Evolutionary conservation across 2,888 invertebrate species (phyloP).

Genomic region (Amphipoea oculea): DNA sequence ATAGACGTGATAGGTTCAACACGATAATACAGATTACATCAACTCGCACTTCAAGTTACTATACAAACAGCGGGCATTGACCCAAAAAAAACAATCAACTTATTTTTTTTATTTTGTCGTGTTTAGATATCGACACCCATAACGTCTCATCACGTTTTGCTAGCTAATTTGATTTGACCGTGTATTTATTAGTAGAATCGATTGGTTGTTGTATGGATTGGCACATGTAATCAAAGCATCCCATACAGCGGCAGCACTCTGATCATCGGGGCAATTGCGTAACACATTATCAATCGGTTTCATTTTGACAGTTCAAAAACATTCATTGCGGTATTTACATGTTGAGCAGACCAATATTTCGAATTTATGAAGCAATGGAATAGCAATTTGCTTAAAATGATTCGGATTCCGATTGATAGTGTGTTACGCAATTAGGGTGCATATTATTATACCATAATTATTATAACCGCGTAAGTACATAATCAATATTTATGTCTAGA

Average conservation of each 20-base stretch:
- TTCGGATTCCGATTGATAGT: too few relatives aligned
- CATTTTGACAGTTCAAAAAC: too few relatives aligned
- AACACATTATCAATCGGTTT: too few relatives aligned
- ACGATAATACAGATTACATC: not conserved
- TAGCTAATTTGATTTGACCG: not conserved
- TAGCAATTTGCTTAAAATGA: too few relatives aligned
- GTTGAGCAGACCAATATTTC: too few relatives aligned
- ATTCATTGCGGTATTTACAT: too few relatives aligned
- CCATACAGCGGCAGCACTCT: not conserved
- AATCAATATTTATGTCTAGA: conserved; percentile 14
- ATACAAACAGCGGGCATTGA: not conserved
- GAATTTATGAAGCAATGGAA: too few relatives aligned
- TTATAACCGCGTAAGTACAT: conserved; percentile 7
- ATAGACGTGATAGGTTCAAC: not conserved
- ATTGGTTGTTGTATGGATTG: not conserved
- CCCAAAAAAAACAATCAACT: not conserved
- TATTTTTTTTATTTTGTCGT: not conserved
- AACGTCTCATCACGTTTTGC: too few relatives aligned
- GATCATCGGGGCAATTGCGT: not conserved
- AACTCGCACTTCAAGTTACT: not conserved
- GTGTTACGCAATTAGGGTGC: too few relatives aligned
- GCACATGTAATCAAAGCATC: not conserved
- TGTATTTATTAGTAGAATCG: not conserved
- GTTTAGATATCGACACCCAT: too few relatives aligned
- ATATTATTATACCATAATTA: not conserved